A percentile compares a stretch with the other conserved stretches of the same genome.
These are phyloP conservation scores for Siniperca scherzeri DNA, from an alignment of 2,797 vertebrate genomes.

Conservation along the genomic window DNA sequence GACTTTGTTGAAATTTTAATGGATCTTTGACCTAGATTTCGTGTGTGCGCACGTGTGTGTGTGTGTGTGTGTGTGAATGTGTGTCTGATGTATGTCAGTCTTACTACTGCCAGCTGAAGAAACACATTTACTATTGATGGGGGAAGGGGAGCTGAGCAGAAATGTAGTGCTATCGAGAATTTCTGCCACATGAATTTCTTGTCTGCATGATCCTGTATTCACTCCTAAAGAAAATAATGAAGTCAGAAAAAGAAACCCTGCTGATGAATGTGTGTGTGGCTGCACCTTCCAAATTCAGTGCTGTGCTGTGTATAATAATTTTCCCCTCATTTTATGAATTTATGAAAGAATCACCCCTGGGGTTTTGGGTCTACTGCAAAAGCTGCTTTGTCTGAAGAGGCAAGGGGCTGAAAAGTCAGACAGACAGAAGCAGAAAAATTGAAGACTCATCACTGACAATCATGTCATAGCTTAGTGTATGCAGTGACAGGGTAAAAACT, in stretches of 20 bases:
- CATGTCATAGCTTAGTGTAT: conserved; percentile 72
- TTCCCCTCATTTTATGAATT: conserved; percentile 73
- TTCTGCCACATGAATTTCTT: conserved; percentile 58
- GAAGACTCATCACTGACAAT: conserved; percentile 79
- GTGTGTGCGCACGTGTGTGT: conserved; percentile 11
- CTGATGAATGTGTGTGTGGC: conserved; percentile 84
- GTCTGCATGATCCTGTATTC: conserved; percentile 59
- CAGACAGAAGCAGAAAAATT: conserved; percentile 60
- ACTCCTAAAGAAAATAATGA: conserved; percentile 67
- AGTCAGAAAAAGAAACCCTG: conserved; percentile 53
- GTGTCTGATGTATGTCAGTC: conserved; percentile 81
- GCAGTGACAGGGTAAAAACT: conserved; percentile 78
- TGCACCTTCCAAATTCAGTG: conserved; percentile 73
- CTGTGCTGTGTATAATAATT: conserved; percentile 81
- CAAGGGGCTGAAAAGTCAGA: conserved; percentile 81
- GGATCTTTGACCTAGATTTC: conserved; percentile 86
- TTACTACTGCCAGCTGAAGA: conserved; percentile 74
- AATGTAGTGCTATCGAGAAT: conserved; percentile 66
- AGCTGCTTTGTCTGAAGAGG: conserved; percentile 80
- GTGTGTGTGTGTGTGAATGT: neutral
- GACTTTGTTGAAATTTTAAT: conserved; percentile 87
- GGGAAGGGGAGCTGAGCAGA: conserved; percentile 43
- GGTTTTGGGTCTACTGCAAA: conserved; percentile 65
- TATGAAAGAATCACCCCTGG: conserved; percentile 77
- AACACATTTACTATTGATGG: conserved; percentile 61